phyloP scores from a whole-genome alignment of 2,888 invertebrate species.

The Seira sanloemensis region DNA sequence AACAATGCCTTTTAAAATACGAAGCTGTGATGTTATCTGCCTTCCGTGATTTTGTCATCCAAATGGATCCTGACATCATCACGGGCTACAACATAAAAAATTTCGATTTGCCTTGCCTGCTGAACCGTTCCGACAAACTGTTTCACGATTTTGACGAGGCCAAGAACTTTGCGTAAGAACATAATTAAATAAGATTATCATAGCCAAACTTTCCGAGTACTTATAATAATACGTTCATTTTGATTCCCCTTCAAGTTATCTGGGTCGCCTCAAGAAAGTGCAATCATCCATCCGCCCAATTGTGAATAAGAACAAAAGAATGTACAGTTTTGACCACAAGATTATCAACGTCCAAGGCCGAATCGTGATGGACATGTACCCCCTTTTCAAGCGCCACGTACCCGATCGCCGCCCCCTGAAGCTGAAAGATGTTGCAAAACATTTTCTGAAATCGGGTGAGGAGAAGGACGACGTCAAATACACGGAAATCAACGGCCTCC shows the following conservation, averaged over 20 bases:
- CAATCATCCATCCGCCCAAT: constrained; percentile 41
- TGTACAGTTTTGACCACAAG: constrained; percentile 42
- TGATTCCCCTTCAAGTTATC: constrained; percentile 58
- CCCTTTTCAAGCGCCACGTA: constrained; percentile 57
- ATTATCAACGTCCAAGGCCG: constrained; percentile 57
- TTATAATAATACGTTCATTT: neutral
- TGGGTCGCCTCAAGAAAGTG: constrained; percentile 60
- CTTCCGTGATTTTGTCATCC: constrained; percentile 60
- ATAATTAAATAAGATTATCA: neutral
- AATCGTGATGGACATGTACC: constrained; percentile 66
- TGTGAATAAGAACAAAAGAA: constrained; percentile 47
- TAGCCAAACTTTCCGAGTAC: neutral
- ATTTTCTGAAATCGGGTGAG: constrained; percentile 52
- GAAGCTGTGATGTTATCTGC: constrained; percentile 58
- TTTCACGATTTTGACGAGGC: neutral
- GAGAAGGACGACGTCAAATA: constrained; percentile 64
- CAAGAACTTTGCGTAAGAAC: constrained; percentile 29
- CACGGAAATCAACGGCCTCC: constrained; percentile 62
- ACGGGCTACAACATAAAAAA: constrained; percentile 69
- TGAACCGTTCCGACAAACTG: constrained; percentile 53
- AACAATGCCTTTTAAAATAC: constrained; percentile 15
- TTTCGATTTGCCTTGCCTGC: constrained; percentile 67
- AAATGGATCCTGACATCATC: constrained; percentile 67
- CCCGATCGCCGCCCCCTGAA: constrained; percentile 18
- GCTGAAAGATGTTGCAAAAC: constrained; percentile 57